Evolutionary conservation across 2,888 invertebrate genomes (phyloP), one percentile per base, ranked within the genome.

Genomic region (Acanthococcus lagerstroemiae): DNA sequence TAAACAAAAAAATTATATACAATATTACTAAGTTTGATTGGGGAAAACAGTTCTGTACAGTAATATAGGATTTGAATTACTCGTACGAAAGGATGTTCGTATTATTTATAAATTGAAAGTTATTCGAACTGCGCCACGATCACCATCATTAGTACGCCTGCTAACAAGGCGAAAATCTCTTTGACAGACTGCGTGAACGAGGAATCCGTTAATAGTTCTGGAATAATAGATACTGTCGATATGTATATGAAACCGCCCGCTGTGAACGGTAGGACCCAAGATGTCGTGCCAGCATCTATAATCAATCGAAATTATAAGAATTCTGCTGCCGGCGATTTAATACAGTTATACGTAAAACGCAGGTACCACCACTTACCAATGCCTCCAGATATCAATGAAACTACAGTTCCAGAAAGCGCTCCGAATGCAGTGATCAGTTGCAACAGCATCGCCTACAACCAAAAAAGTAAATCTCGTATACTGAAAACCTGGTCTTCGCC

Each of bases 221-320:
- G 99, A 74, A 99, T 90, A 22, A 99, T 95, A 69, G 96, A 96
- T 0, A 99, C 99, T 19, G 97, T 93, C 21, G 99, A 99, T 73
- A 99, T 97, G 77, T 99, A 99, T 76, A 99, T 99, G 76, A 99
- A 99, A n/a, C 99, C 95, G 70, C 94, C 96, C 50, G 96, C 96
- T 24, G 96, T 97, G 73, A 99, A 97, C 15, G 99, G 97, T 66
- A 99, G 79, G 63, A 99, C 90, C 84, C 95, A 92, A 5, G 86
- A 83, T 9, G 88, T 85, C 1, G 90, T 87, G 68, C 87, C 77
- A 67, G 85, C 85, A 74, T 81, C 48, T 70, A 22, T 50, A 69
- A 68, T n/a, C n/a, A n/a, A n/a, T n/a, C n/a, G n/a, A n/a, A n/a
- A n/a, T n/a, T 48, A 27, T 68, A 66, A 6, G 2, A 48, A 48